These are phyloP conservation scores for Blastomussa wellsi DNA, from an alignment of 92 coral and sea anemone species.

Conservation along the genomic window DNA sequence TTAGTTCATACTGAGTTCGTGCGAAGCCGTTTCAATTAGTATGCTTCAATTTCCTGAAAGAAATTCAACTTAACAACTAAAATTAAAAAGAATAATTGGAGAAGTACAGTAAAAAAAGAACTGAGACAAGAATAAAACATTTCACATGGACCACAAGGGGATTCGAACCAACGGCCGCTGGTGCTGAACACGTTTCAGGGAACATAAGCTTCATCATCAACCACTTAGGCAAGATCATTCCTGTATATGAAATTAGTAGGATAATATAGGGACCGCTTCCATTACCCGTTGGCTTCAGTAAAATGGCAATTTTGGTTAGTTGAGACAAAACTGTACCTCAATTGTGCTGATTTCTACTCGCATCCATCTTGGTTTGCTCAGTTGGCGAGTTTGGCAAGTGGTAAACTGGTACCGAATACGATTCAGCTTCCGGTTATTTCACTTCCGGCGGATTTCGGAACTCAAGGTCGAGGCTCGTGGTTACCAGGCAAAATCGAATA, in stretches of 20 bases:
- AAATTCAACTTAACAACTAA: not conserved
- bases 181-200: not conserved
- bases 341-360: not conserved
- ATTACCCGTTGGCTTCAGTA: not conserved
- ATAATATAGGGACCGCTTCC: not conserved
- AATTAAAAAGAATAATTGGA: not conserved
- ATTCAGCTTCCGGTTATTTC: not conserved
- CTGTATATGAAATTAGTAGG: not conserved
- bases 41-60: not conserved
- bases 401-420: not conserved
- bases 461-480: conserved; percentile 19
- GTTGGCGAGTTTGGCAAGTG: too few species aligned
- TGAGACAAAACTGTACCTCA: conserved; percentile 1
- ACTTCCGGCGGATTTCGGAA: not conserved
- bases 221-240: not conserved
- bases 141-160: not conserved
- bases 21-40: not conserved
- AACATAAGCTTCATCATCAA: not conserved
- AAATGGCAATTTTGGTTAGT: too few species aligned
- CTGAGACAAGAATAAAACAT: not conserved
- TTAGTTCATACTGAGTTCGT: not conserved
- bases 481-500: conserved; percentile 42
- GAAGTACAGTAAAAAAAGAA: not conserved
- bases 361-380: conserved; percentile 9
- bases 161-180: conserved; percentile 20